Evolutionary conservation across 2,113 vertebrate genomes (phyloP).

Genomic region (Xiphophorus maculatus): DNA sequence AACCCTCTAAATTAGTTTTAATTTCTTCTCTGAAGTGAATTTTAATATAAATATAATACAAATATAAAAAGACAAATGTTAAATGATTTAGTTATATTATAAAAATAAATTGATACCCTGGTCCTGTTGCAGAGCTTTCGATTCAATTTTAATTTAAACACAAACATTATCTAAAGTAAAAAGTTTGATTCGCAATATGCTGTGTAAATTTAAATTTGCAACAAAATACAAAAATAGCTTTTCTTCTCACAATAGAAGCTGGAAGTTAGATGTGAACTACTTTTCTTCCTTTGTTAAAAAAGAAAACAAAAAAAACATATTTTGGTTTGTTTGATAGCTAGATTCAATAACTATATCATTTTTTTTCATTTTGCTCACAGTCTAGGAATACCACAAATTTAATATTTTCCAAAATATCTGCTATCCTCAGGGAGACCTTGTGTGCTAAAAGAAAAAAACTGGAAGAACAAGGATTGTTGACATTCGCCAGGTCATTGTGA

Average conservation of each 20-base stretch:
- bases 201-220: background rate
- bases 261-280: too few relatives aligned
- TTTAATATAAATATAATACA: background rate
- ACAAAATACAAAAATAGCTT: too few relatives aligned
- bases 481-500: background rate
- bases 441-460: too few relatives aligned
- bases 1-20: background rate
- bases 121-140: background rate
- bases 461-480: background rate
- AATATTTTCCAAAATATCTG: too few relatives aligned
- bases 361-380: background rate
- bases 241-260: too few relatives aligned
- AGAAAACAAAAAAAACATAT: background rate
- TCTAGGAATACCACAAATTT: background rate
- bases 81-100: too few relatives aligned
- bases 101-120: background rate
- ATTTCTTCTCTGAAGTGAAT: background rate
- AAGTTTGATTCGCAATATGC: background rate
- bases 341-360: too few relatives aligned
- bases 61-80: too few relatives aligned
- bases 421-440: too few relatives aligned
- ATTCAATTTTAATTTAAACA: background rate
- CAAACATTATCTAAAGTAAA: background rate
- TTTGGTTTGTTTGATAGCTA: background rate
- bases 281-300: too few relatives aligned